Evolutionary conservation across 1,140 invertebrate genomes (phyloP).

Genomic region (Asobara japonica): DNA sequence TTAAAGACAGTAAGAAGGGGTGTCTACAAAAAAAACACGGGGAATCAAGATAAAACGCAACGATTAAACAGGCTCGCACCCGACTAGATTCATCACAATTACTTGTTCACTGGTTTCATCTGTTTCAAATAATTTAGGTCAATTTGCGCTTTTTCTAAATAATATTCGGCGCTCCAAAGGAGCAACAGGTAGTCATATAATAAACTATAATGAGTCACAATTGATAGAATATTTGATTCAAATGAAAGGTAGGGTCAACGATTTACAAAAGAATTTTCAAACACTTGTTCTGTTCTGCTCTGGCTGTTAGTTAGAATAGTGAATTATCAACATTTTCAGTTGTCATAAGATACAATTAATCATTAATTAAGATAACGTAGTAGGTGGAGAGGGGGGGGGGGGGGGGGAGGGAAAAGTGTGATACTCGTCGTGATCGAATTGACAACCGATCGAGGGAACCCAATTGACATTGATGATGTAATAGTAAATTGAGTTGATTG

Average conservation of each 20-base stretch:
- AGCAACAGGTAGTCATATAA: no score
- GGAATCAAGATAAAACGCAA: constrained; percentile 25
- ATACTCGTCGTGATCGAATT: constrained; percentile 19
- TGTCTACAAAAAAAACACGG: not conserved
- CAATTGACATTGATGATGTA: not conserved
- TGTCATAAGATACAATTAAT: not conserved
- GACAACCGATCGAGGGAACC: not conserved
- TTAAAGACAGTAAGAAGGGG: constrained; percentile 2
- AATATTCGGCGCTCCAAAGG: no score
- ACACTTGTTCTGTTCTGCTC: not conserved
- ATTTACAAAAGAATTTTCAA: not conserved
- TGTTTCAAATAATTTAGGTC: constrained; percentile 6
- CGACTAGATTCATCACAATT: constrained; percentile 36
- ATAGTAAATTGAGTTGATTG: constrained; percentile 4
- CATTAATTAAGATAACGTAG: not conserved
- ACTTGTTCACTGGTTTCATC: constrained; percentile 25
- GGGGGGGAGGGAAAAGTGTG: no score
- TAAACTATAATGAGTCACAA: no score
- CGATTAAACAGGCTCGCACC: constrained; percentile 27
- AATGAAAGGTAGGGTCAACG: not conserved
- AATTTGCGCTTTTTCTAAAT: not conserved
- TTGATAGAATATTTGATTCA: no score
- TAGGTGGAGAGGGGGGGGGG: not conserved
- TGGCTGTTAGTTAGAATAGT: not conserved
- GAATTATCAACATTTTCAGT: not conserved